phyloP scores from a whole-genome alignment of 92 coral and sea anemone genomes.

The Umimayanthus kanabou region DNA sequence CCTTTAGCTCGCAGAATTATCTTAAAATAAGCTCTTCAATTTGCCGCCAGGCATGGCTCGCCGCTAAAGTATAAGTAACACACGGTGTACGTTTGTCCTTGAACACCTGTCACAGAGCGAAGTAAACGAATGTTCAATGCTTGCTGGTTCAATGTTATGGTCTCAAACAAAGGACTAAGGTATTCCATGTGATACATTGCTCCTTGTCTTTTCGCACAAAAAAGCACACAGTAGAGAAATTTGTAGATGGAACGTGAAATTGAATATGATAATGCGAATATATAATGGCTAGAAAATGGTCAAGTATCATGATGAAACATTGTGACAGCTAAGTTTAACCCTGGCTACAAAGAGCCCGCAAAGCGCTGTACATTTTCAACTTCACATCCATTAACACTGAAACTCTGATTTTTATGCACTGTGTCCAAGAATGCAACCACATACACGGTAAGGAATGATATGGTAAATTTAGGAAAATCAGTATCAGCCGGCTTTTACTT shows the following conservation, averaged over 20 bases:
- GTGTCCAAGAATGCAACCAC: not conserved
- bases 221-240: not conserved
- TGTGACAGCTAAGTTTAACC: conserved; percentile 11
- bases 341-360: not conserved
- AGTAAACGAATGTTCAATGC: no score
- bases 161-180: not conserved
- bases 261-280: conserved; percentile 14
- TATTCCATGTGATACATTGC: not conserved
- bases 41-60: conserved; percentile 20
- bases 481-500: not conserved
- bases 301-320: conserved; percentile 19
- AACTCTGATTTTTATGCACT: no score
- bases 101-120: not conserved
- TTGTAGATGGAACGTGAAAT: conserved; percentile 15
- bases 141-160: not conserved
- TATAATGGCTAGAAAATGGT: not conserved
- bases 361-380: not conserved
- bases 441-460: not conserved
- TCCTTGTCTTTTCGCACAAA: not conserved
- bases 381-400: not conserved
- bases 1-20: not conserved
- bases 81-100: not conserved
- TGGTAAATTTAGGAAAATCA: no score
- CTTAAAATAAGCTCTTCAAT: conserved; percentile 2
- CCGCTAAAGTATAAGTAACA: conserved; percentile 17